Percentiles rank a stretch among this genome's conserved stretches.
Conservation (phyloP, 2,888 invertebrate genomes). For the Eupeodes luniger region DNA sequence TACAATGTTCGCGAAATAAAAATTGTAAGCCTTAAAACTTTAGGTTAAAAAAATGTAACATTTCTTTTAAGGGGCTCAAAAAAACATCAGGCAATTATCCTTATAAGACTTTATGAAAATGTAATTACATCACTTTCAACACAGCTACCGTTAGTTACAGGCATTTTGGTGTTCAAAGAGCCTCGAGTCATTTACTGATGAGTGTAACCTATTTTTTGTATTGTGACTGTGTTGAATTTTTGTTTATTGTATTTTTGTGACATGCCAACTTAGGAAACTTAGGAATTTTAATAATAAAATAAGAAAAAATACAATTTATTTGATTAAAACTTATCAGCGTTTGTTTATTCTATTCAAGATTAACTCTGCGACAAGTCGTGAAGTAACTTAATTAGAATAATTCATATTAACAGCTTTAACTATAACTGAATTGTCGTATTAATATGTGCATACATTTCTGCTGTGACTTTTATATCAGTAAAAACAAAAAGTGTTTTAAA, state of each 20-base stretch:
- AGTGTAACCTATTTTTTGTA: slow-evolving; percentile 8
- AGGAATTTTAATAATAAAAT: not conserved
- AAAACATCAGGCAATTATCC: slow-evolving; percentile 55
- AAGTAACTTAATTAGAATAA: too few species aligned
- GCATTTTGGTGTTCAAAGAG: slow-evolving; percentile 26
- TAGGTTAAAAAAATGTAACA: slow-evolving; percentile 13
- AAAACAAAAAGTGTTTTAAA: too few species aligned
- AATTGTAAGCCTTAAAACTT: not conserved
- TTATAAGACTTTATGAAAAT: slow-evolving; percentile 39
- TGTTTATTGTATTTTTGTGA: slow-evolving; percentile 5
- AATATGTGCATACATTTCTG: too few species aligned
- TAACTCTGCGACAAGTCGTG: too few species aligned
- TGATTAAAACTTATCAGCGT: not conserved
- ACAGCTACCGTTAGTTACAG: slow-evolving; percentile 52
- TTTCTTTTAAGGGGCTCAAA: slow-evolving; percentile 49
- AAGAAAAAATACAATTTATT: too few species aligned
- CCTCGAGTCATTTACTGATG: slow-evolving; percentile 37
- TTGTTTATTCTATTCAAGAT: not conserved
- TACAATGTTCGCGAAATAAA: not conserved
- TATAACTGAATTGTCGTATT: too few species aligned
- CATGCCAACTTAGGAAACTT: not conserved
- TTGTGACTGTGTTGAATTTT: not conserved
- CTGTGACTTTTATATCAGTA: too few species aligned
- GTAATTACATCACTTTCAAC: slow-evolving; percentile 61
- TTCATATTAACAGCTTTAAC: too few species aligned